A percentile compares a stretch with the other conserved stretches of the same genome.
Evolutionary conservation across 2,797 vertebrate genomes (phyloP).

Genomic region (Xerus rutilus): DNA sequence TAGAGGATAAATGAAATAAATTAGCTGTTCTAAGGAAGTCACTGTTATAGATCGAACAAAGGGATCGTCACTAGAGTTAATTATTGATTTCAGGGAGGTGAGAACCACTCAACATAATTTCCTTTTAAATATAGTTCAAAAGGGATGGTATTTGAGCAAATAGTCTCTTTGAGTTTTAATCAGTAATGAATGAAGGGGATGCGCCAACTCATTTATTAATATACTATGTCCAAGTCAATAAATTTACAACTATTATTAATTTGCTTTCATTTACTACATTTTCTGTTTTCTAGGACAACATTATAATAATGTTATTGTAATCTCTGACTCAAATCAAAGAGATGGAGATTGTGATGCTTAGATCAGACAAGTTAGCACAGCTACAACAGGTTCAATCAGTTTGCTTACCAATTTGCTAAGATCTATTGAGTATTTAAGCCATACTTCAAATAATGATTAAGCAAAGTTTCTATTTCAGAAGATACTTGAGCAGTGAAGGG

Average conservation of each 20-base stretch:
- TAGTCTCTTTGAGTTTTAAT: constrained; percentile 24
- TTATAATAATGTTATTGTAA: background rate
- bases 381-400: background rate
- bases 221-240: background rate
- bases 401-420: background rate
- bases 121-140: background rate
- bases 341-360: background rate
- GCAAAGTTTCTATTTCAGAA: background rate
- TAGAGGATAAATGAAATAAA: background rate
- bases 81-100: background rate
- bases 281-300: background rate
- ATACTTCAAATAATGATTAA: background rate
- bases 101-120: background rate
- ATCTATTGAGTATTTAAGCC: background rate
- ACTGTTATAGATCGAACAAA: background rate
- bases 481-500: background rate
- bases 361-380: background rate
- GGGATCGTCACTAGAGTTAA: background rate
- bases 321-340: background rate
- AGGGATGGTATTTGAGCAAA: background rate
- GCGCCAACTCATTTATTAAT: background rate
- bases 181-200: background rate
- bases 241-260: background rate
- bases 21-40: background rate
- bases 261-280: background rate